Conservation (phyloP, 2,888 invertebrate species). For the Dryomyza anilis region DNA sequence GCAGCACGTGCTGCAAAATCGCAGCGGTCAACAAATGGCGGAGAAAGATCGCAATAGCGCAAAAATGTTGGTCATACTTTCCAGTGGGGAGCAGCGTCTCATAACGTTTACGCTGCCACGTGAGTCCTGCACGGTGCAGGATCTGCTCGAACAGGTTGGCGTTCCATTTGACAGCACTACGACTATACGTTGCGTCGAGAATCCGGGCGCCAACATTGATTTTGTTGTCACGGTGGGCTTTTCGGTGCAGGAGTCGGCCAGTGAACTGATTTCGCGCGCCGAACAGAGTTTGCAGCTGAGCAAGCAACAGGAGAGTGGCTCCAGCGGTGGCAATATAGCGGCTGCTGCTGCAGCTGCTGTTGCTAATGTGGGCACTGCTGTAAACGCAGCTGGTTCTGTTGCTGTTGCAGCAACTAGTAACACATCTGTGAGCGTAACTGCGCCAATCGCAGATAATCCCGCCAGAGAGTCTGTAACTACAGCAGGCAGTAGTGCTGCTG, state of each 20-base stretch:
- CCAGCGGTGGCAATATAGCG: slow-evolving; percentile 34
- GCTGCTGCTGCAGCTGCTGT: slow-evolving; percentile 31
- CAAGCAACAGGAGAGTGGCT: slow-evolving; percentile 50
- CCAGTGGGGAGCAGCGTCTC: slow-evolving; percentile 78
- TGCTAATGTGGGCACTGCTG: slow-evolving; percentile 24
- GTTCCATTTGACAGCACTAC: slow-evolving; percentile 74
- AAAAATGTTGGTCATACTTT: slow-evolving; percentile 78
- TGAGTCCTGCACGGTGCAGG: slow-evolving; percentile 81
- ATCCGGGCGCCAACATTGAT: slow-evolving; percentile 76
- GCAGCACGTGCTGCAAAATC: slow-evolving; percentile 59
- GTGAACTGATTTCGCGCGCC: slow-evolving; percentile 59
- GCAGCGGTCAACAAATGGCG: slow-evolving; percentile 52
- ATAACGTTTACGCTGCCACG: slow-evolving; percentile 82
- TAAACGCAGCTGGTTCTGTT: slow-evolving; percentile 9
- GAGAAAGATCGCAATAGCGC: slow-evolving; percentile 66
- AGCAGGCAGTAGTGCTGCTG: slow-evolving; percentile 1
- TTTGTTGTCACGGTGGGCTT: slow-evolving; percentile 77
- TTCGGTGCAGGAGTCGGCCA: slow-evolving; percentile 57
- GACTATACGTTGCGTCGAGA: slow-evolving; percentile 75
- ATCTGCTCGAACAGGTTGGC: slow-evolving; percentile 77
- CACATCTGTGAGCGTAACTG: slow-evolving; percentile 37
- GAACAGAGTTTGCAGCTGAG: slow-evolving; percentile 58
- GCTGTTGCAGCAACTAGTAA: slow-evolving; percentile 20
- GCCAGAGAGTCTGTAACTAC: not conserved
- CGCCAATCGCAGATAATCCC: slow-evolving; percentile 30